Evolutionary conservation across 2,888 invertebrate species (phyloP).

Genomic region (Leptopilina drosophilae): DNA sequence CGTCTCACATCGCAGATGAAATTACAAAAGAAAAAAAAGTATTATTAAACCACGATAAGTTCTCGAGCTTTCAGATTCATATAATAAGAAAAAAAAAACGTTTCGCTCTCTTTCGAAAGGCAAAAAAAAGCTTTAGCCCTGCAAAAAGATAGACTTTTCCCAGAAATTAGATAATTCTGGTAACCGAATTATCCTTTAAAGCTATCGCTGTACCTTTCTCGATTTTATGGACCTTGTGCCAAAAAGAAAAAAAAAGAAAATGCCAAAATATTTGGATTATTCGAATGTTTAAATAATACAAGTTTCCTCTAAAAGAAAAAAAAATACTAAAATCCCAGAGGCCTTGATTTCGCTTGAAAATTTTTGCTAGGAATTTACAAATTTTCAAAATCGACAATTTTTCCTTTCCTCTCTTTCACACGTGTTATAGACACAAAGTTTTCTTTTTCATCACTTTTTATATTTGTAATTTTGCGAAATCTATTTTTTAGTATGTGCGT

Average conservation of each 20-base stretch:
- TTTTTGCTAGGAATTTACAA: neutral
- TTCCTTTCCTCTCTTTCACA: neutral
- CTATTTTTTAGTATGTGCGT: no score
- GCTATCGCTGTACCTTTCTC: slow-evolving; percentile 27
- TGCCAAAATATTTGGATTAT: slow-evolving; percentile 28
- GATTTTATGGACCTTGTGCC: slow-evolving; percentile 35
- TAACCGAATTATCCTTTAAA: slow-evolving; percentile 49
- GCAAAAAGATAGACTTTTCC: slow-evolving; percentile 9
- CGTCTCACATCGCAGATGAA: slow-evolving; percentile 6
- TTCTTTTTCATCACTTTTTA: no score
- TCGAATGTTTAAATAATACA: slow-evolving; percentile 16
- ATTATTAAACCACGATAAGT: slow-evolving; percentile 7
- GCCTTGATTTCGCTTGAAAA: slow-evolving; percentile 18
- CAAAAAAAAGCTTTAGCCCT: slow-evolving; percentile 12
- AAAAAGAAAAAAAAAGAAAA: slow-evolving; percentile 13
- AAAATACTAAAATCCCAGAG: slow-evolving; percentile 16
- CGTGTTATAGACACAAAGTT: neutral
- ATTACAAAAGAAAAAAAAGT: slow-evolving; percentile 6
- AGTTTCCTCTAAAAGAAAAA: slow-evolving; percentile 11
- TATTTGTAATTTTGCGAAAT: no score
- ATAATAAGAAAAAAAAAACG: neutral
- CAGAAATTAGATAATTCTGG: slow-evolving; percentile 50
- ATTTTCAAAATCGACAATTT: neutral
- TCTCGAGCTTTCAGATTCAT: slow-evolving; percentile 32
- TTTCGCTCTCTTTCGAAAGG: slow-evolving; percentile 26